Evolutionary conservation across 2,888 invertebrate genomes (phyloP), one percentile per base, ranked within the genome.

Genomic region (Scaptomyza caliginosa): DNA sequence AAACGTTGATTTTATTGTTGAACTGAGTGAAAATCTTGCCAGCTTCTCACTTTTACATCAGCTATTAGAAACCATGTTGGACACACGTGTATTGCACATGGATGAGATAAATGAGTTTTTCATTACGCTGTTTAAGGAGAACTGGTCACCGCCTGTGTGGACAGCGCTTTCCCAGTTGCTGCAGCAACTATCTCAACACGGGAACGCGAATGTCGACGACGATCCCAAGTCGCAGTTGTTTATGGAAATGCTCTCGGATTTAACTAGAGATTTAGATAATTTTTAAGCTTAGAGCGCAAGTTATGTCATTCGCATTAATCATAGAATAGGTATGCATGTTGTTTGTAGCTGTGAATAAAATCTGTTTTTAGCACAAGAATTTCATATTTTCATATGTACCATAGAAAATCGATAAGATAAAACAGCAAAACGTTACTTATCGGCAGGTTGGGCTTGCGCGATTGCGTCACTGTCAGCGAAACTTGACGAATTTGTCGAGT

Each of bases 41-140:
- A 90, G 88, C 8, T 93, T 93, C 91, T 90, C 90, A 1, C 87
- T 92, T 0, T 78, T 93, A 72, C 91, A 92, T 0, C 82, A 89
- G 0, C 85, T 93, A 3, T 69, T 94, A 2, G 89, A 92, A 54
- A 91, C 90, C 59, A 67, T 95, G 83, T 87, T 95, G 48, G 91
- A 92, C 6, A 91, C 93, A 40, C 89, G 93, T 19, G 92, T 95
- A 48, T 82, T 96, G 63, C 93, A 91, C 3, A 92, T 94, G 13
- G 94, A 94, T 42, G 92, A 92, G 1, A 88, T 96, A 8, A 94
- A 94, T 72, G 93, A 94, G 46, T 94, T 95, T 75, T 94, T 95
- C 75, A 90, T 95, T 32, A 93, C 94, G 1, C 92, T 96, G 11
- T 95, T 95, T 59, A 93, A 94, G 74, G 93, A 93, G 69, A 94